These are phyloP conservation scores for Sphyrna mokarran DNA, from an alignment of 2,113 vertebrate genomes.

Conservation along the genomic window DNA sequence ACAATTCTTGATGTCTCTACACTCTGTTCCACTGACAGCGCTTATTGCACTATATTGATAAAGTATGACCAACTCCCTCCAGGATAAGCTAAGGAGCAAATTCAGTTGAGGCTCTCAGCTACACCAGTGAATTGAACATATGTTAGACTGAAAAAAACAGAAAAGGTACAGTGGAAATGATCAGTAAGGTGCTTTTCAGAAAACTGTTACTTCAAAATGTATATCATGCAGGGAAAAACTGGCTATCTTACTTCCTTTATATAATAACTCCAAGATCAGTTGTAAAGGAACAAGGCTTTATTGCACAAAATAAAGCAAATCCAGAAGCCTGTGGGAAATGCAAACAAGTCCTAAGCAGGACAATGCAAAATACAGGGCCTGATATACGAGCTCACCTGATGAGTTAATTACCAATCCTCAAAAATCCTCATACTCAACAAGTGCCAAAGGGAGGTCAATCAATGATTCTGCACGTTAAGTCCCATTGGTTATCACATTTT, in stretches of 20 bases:
- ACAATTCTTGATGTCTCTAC: not conserved
- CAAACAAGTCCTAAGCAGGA: no score
- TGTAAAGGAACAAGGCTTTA: no score
- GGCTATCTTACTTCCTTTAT: not conserved
- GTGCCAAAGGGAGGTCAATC: no score
- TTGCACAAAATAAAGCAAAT: no score
- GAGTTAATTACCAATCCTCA: no score
- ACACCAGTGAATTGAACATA: not conserved
- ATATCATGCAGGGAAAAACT: not conserved
- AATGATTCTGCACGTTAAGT: no score
- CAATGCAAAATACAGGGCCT: no score
- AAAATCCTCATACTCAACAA: no score
- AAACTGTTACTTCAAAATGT: not conserved
- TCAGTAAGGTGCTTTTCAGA: not conserved
- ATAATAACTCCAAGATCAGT: no score
- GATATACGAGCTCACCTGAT: no score
- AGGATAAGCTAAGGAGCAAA: slow-evolving; percentile 22
- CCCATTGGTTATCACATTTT: no score
- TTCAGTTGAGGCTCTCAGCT: not conserved
- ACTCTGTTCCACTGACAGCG: not conserved
- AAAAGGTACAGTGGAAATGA: not conserved
- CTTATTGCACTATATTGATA: not conserved
- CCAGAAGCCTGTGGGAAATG: no score
- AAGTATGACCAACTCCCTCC: not conserved
- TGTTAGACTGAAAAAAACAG: not conserved